These are phyloP conservation scores for Paraescarpia echinospica DNA, from an alignment of 1,140 invertebrate species.

Conservation along the genomic window DNA sequence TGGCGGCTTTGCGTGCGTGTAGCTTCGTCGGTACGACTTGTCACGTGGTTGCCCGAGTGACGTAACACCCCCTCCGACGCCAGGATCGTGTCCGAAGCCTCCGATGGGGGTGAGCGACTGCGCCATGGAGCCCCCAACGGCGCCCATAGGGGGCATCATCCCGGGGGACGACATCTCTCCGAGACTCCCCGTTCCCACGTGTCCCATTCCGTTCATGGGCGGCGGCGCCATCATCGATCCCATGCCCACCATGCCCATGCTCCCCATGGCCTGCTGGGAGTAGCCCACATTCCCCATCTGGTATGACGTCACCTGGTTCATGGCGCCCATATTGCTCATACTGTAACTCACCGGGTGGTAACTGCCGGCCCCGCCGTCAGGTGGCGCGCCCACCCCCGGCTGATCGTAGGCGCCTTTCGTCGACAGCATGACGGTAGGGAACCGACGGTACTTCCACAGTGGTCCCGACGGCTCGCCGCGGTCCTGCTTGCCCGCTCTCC, in stretches of 20 bases:
- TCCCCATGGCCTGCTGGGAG: constrained; percentile 9
- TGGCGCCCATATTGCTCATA: background rate
- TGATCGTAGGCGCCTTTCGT: background rate
- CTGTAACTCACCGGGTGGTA: background rate
- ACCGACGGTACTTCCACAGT: background rate
- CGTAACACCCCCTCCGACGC: background rate
- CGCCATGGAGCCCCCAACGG: background rate
- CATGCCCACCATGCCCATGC: constrained; percentile 9
- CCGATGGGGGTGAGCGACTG: constrained; percentile 8
- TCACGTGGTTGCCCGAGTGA: background rate
- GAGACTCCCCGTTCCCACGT: background rate
- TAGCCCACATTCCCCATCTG: background rate
- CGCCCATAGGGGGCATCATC: constrained; percentile 1
- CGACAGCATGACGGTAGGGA: background rate
- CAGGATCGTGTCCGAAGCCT: background rate
- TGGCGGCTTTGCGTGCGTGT: constrained; percentile 75
- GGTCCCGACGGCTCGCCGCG: background rate
- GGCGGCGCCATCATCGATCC: background rate
- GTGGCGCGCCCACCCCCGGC: background rate
- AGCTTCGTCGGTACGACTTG: constrained; percentile 19
- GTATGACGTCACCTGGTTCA: background rate
- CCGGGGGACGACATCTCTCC: background rate
- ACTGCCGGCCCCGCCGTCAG: background rate
- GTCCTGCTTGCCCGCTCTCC: background rate
- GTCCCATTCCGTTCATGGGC: constrained; percentile 6